Evolutionary conservation across 1,140 invertebrate genomes (phyloP), one percentile per base, ranked within the genome.

Genomic region (Camponotus pennsylvanicus): DNA sequence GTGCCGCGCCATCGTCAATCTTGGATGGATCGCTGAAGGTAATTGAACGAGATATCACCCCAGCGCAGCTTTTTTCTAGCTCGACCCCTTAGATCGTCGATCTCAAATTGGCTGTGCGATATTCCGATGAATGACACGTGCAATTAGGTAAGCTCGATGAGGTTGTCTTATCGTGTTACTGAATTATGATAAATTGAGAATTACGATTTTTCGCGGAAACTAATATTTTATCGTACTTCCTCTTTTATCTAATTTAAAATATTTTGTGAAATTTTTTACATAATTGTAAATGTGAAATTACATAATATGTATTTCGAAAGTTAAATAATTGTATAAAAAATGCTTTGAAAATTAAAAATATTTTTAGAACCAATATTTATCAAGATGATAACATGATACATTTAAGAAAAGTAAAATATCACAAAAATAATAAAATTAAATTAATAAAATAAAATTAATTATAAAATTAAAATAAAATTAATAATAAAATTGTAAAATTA

Each of bases 21-120:
- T 83, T 83, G 79, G 69, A 83, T 83, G 79, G 69, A 83, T 83
- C 79, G 40, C 55, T n/a, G 69, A 73, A 83, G 79, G 67, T 83
- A 83, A 83, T 83, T 83, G 79, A 73, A 83, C 27, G 79, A 27
- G 52, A 61, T 83, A 83, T 83, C 79, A 49, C 11, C 49, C 27
- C 40, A 7, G 52, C 8, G 52, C 34, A 49, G 18, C 45, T 11
- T 83, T 61, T 83, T 83, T 83, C 57, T 73, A 71, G 18, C 15
- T 49, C 32, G 32, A 73, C 49, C 42, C 79, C 69, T 83, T 73
- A 73, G 69, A 83, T 55, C 64, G 49, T 70, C 67, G 21, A 70
- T 73, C 42, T 42, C 71, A 61, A 83, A 49, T 83, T 83, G 67
- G n/a, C 49, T 32, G 32, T 34, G 57, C 55, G n/a, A 59, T 45